Evolutionary conservation across 2,797 vertebrate species (phyloP).

Genomic region (Brachymystax lenok): DNA sequence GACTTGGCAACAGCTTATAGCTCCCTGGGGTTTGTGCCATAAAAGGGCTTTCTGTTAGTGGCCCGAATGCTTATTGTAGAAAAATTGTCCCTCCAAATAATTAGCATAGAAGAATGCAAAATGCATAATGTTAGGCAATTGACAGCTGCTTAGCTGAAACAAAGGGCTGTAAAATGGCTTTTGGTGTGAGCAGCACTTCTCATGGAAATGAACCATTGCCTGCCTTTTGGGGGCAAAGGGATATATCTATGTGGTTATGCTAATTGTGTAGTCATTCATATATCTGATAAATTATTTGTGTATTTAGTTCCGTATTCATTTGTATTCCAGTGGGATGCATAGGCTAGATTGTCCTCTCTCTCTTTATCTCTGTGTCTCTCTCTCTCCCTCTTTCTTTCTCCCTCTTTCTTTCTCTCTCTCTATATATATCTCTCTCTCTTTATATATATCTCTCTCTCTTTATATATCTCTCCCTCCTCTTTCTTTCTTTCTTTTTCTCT

Average conservation of each 20-base stretch:
- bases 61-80: conserved; percentile 90
- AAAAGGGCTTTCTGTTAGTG: conserved; percentile 94
- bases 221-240: conserved; percentile 33
- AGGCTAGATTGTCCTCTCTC: not conserved
- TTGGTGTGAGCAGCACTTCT: conserved; percentile 78
- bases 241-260: conserved; percentile 39
- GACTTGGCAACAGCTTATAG: conserved; percentile 84
- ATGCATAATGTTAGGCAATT: conserved; percentile 91
- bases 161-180: conserved; percentile 85
- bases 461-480: too few relatives aligned
- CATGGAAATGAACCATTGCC: conserved; percentile 81
- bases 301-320: conserved; percentile 1
- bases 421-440: not conserved
- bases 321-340: not conserved
- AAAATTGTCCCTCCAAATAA: conserved; percentile 90
- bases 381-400: not conserved
- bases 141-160: conserved; percentile 96
- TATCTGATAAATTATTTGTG: conserved; percentile 35
- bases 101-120: conserved; percentile 95
- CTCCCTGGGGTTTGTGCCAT: conserved; percentile 88
- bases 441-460: not conserved
- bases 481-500: too few relatives aligned
- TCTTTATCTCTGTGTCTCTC: not conserved
- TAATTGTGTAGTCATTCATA: conserved; percentile 40
- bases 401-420: conserved; percentile 22